Conservation (phyloP, 1,140 invertebrate genomes). For the Temnothorax longispinosus region DNA sequence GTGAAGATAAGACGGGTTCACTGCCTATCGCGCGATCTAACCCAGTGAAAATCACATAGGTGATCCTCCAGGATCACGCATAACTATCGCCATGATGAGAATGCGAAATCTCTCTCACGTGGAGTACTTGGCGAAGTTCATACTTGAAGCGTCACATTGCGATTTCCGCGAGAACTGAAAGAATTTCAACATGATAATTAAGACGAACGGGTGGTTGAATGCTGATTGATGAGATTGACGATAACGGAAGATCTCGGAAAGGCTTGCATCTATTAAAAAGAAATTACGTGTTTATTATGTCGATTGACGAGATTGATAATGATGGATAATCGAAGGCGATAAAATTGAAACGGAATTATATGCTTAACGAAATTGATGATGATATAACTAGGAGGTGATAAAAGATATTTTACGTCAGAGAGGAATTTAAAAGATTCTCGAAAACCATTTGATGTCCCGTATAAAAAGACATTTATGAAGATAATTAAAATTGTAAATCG, state of each 20-base stretch:
- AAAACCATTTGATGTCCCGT: neutral
- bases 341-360: conserved; percentile 13
- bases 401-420: neutral
- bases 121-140: neutral
- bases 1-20: neutral
- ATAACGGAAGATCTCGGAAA: neutral
- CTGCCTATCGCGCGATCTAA: neutral
- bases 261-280: neutral
- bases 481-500: conserved; percentile 17
- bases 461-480: neutral
- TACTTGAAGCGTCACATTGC: neutral
- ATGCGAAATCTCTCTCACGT: neutral
- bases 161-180: neutral
- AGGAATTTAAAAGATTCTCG: neutral
- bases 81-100: neutral
- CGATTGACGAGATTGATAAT: conserved; percentile 9
- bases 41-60: neutral
- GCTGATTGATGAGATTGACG: neutral
- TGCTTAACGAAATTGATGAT: neutral
- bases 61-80: neutral
- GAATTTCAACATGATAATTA: neutral
- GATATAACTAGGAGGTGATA: neutral
- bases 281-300: conserved; percentile 1
- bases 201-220: neutral
- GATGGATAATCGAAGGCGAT: neutral